A percentile compares a stretch with the other conserved stretches of the same genome.
These are phyloP conservation scores for Dinocampus coccinellae DNA, from an alignment of 2,888 invertebrate genomes.

Conservation along the genomic window DNA sequence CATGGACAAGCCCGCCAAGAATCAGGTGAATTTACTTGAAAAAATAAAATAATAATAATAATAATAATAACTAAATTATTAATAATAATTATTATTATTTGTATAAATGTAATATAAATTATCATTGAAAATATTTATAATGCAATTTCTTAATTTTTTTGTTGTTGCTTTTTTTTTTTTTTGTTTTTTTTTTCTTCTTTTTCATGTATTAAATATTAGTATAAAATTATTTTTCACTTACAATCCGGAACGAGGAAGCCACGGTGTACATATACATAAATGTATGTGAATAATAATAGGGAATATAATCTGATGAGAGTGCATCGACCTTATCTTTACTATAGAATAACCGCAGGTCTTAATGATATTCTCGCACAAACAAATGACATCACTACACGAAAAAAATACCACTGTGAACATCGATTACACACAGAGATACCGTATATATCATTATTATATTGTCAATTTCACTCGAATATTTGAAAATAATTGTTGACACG, in stretches of 20 bases:
- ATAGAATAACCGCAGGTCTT: background rate
- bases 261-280: background rate
- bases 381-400: background rate
- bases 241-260: constrained; percentile 35
- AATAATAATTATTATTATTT: too few relatives aligned
- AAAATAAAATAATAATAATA: too few relatives aligned
- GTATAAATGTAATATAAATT: too few relatives aligned
- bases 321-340: constrained; percentile 41
- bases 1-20: constrained; percentile 67
- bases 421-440: background rate
- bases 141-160: too few relatives aligned
- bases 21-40: constrained; percentile 55
- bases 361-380: background rate
- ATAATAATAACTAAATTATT: too few relatives aligned
- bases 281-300: too few relatives aligned
- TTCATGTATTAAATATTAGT: background rate
- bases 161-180: too few relatives aligned
- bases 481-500: background rate
- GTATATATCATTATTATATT: background rate
- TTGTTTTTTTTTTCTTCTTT: background rate
- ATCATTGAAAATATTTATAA: too few relatives aligned
- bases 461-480: background rate
- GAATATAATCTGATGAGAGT: constrained; percentile 31
- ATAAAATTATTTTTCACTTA: constrained; percentile 1
- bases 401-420: background rate